A percentile compares a stretch with the other conserved stretches of the same genome.
These are phyloP conservation scores for Poecile montanus DNA, from an alignment of 2,797 vertebrate genomes.

Conservation along the genomic window DNA sequence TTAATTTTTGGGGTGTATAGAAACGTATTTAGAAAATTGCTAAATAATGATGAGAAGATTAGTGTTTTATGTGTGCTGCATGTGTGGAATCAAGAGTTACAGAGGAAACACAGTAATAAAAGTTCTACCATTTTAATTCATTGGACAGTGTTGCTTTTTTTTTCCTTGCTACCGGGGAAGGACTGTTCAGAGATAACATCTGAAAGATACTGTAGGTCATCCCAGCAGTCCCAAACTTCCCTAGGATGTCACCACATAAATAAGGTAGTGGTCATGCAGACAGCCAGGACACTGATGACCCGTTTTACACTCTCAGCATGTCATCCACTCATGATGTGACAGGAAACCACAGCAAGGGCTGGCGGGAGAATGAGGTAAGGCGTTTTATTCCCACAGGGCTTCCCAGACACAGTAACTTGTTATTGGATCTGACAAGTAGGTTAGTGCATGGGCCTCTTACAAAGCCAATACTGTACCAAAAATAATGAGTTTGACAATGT, in stretches of 20 bases:
- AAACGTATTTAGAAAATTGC: not conserved
- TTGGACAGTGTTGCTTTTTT: not conserved
- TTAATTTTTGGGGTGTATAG: not conserved
- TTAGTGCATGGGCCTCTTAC: not conserved
- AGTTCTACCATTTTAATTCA: not conserved
- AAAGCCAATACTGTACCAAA: not conserved
- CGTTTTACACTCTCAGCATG: not conserved
- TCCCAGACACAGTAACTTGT: not conserved
- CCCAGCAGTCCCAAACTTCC: not conserved
- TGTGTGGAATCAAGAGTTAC: not conserved
- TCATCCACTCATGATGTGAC: not conserved
- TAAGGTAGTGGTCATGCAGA: not conserved
- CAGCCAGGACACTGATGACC: not conserved
- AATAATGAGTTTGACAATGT: not conserved
- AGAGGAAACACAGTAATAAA: not conserved
- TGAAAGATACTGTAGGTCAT: not conserved
- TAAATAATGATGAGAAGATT: not conserved
- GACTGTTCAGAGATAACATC: not conserved
- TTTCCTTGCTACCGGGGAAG: not conserved
- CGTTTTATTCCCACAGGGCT: not conserved
- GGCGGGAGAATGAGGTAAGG: not conserved
- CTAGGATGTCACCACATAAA: not conserved
- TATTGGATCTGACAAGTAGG: not conserved
- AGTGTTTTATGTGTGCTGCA: not conserved
- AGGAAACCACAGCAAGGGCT: not conserved